These are phyloP conservation scores for Diachasma alloeum DNA, from an alignment of 1,140 invertebrate species.

Conservation along the genomic window DNA sequence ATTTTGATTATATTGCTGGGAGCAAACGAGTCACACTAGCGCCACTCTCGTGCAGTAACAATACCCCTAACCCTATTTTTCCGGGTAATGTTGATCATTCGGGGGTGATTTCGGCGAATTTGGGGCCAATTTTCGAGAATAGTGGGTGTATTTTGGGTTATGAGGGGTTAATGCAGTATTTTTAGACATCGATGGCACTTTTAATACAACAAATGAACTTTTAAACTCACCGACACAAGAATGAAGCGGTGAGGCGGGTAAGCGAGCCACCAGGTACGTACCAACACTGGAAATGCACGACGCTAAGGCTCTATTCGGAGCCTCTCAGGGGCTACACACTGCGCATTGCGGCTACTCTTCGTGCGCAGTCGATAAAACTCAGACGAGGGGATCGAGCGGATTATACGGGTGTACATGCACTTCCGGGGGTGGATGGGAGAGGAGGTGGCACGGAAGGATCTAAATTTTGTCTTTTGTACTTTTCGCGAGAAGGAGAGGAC, in stretches of 20 bases:
- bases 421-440: neutral
- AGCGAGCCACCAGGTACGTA: neutral
- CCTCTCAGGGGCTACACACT: neutral
- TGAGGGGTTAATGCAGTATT: neutral
- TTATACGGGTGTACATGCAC: neutral
- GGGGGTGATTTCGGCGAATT: no score
- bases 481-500: neutral
- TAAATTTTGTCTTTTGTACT: neutral
- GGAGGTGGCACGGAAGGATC: neutral
- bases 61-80: neutral
- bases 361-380: conserved; percentile 18
- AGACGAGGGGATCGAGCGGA: neutral
- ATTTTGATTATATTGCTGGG: conserved; percentile 34
- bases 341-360: neutral
- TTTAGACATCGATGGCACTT: neutral
- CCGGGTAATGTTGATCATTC: neutral
- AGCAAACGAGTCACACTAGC: conserved; percentile 9
- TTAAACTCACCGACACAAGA: neutral
- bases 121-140: neutral
- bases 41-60: conserved; percentile 13
- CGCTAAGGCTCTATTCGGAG: neutral
- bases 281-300: neutral
- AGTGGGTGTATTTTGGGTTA: neutral
- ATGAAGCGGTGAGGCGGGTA: neutral
- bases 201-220: neutral